These are phyloP conservation scores for Chelon auratus DNA, from an alignment of 2,797 vertebrate species.

Conservation along the genomic window DNA sequence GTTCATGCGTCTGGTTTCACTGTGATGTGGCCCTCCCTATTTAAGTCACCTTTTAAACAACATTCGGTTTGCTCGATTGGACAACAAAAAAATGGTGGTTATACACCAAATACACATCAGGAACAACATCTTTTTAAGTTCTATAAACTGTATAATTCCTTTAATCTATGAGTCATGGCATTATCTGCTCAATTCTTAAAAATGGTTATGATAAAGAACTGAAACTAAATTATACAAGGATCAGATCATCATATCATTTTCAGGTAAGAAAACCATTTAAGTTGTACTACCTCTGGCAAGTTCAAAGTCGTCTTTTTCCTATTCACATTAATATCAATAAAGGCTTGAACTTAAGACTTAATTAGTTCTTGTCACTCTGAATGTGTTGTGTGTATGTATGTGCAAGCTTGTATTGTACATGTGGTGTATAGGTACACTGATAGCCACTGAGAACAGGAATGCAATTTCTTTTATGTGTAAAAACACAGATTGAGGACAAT, in stretches of 20 bases:
- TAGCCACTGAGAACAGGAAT: background rate
- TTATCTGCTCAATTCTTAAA: no score
- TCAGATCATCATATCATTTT: background rate
- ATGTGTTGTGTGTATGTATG: background rate
- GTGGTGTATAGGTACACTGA: background rate
- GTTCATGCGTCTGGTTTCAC: slow-evolving; percentile 16
- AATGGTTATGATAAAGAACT: background rate
- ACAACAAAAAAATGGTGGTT: slow-evolving; percentile 32
- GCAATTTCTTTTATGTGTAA: background rate
- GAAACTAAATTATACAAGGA: background rate
- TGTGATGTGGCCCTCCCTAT: slow-evolving; percentile 24
- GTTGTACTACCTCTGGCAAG: slow-evolving; percentile 2
- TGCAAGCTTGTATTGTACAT: background rate
- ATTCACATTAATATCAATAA: slow-evolving; percentile 24
- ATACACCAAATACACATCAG: slow-evolving; percentile 22
- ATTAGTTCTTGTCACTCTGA: slow-evolving; percentile 37
- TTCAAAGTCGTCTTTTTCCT: slow-evolving; percentile 8
- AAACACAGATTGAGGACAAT: background rate
- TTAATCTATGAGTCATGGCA: slow-evolving; percentile 15
- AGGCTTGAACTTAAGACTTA: slow-evolving; percentile 27
- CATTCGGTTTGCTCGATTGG: slow-evolving; percentile 33
- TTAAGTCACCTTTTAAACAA: slow-evolving; percentile 15
- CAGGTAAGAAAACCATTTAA: background rate
- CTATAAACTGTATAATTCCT: slow-evolving; percentile 26
- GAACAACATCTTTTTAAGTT: slow-evolving; percentile 37